Percentiles rank a stretch among this genome's conserved stretches.
Evolutionary conservation across 2,797 vertebrate species (phyloP).

Genomic region (Sebastes minor): DNA sequence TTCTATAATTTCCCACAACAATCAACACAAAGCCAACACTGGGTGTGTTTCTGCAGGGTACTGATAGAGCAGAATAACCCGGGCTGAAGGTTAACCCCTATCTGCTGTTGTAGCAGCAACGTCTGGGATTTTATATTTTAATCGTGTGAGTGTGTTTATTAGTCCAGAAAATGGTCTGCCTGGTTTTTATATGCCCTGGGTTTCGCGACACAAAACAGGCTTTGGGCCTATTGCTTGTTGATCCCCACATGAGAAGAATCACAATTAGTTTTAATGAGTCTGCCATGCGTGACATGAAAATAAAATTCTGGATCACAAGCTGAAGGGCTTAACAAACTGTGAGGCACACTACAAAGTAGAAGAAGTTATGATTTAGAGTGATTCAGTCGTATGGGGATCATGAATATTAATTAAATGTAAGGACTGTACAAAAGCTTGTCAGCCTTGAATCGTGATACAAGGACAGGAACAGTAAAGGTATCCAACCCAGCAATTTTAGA

Average conservation of each 20-base stretch:
- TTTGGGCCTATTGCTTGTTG: slow-evolving; percentile 10
- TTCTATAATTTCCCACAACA: neutral
- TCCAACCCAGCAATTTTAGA: neutral
- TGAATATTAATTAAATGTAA: slow-evolving; percentile 24
- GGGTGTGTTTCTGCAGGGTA: neutral
- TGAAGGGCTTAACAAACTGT: slow-evolving; percentile 17
- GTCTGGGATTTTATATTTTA: neutral
- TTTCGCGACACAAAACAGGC: neutral
- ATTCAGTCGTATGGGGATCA: slow-evolving; percentile 8
- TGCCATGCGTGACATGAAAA: slow-evolving; percentile 17
- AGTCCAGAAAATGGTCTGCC: neutral
- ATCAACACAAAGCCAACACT: neutral
- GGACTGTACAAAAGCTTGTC: neutral
- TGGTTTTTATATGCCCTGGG: neutral
- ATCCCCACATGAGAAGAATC: slow-evolving; percentile 26
- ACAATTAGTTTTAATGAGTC: slow-evolving; percentile 49
- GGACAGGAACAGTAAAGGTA: neutral
- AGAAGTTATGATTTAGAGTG: slow-evolving; percentile 1
- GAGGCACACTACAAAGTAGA: neutral
- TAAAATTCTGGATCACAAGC: slow-evolving; percentile 10
- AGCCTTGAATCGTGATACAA: neutral
- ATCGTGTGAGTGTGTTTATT: slow-evolving; percentile 10
- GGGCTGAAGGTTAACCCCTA: neutral
- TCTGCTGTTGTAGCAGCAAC: neutral
- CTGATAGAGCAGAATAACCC: neutral